phyloP scores from a whole-genome alignment of 2,113 vertebrate species.

The Ammodytes dubius region DNA sequence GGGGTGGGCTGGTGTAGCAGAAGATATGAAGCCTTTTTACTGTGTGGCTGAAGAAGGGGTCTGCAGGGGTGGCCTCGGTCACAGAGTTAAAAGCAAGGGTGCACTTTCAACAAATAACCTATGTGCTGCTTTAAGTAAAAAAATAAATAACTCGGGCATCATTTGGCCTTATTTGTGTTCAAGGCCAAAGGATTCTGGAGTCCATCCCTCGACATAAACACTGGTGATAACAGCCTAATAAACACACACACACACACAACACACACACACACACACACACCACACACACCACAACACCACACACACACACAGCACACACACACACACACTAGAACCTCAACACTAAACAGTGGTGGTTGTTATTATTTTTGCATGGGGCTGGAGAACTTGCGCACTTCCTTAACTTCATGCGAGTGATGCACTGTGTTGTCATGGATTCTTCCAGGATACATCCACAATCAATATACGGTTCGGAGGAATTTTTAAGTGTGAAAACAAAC shows the following conservation, averaged over 20 bases:
- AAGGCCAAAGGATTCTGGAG: slow-evolving; percentile 49
- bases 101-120: slow-evolving; percentile 62
- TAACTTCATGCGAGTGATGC: not conserved
- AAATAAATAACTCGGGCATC: slow-evolving; percentile 57
- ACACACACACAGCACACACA: no score
- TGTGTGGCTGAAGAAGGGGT: slow-evolving; percentile 39
- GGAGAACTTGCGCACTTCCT: no score
- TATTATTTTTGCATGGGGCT: not conserved
- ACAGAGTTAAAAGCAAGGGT: slow-evolving; percentile 63
- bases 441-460: not conserved
- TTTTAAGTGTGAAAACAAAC: not conserved
- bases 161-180: slow-evolving; percentile 54
- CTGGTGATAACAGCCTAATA: not conserved
- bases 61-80: slow-evolving; percentile 41
- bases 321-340: not conserved
- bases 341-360: not conserved
- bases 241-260: no score
- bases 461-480: not conserved
- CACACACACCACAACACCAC: no score
- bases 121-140: slow-evolving; percentile 54
- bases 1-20: slow-evolving; percentile 13
- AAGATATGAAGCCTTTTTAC: slow-evolving; percentile 56
- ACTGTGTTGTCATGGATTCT: not conserved
- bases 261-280: not conserved
- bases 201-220: slow-evolving; percentile 1